Percentiles rank a stretch among this genome's conserved stretches.
Conservation (phyloP, 2,113 vertebrate genomes). For the Crypturellus undulatus region DNA sequence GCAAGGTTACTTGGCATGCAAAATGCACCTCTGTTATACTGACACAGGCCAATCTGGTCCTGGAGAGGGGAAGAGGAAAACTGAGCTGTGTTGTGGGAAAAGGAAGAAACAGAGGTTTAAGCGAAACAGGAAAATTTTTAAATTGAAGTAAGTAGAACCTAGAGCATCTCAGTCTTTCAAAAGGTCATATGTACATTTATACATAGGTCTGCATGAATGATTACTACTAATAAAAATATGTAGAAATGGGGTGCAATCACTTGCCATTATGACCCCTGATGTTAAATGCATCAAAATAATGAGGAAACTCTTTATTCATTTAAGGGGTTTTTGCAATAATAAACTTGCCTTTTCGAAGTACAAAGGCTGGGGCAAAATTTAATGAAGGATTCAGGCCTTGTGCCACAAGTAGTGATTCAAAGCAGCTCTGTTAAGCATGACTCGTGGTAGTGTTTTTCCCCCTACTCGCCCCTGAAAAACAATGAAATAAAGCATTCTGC, state of each 20-base stretch:
- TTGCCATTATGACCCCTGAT: not conserved
- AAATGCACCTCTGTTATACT: not conserved
- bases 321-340: not conserved
- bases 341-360: not conserved
- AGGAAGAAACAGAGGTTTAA: not conserved
- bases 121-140: not conserved
- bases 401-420: not conserved
- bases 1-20: slow-evolving; percentile 27
- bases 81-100: not conserved
- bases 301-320: not conserved
- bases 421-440: not conserved
- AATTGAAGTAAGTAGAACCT: not conserved
- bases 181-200: not conserved
- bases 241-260: not conserved
- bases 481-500: not conserved
- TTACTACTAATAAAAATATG: not conserved
- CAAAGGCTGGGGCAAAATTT: not conserved
- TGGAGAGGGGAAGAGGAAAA: not conserved
- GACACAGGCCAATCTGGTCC: not conserved
- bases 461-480: not conserved
- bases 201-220: not conserved
- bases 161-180: not conserved
- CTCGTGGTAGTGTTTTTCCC: not conserved
- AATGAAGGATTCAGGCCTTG: not conserved
- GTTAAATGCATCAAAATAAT: not conserved